phyloP scores from a whole-genome alignment of 2,113 vertebrate genomes.

The Bubalus kerabau region DNA sequence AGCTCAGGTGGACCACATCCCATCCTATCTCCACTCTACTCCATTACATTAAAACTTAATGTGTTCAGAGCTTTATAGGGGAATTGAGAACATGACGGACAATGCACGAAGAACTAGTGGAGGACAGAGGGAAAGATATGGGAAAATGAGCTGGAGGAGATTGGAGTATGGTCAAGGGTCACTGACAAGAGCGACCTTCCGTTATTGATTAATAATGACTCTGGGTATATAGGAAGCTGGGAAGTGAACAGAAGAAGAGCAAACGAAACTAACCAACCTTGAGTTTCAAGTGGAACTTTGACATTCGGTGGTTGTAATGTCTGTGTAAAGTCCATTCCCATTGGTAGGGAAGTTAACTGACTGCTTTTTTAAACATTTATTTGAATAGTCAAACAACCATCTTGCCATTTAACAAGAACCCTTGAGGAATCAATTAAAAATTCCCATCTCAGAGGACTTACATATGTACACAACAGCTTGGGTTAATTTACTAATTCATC shows the following conservation, averaged over 20 bases:
- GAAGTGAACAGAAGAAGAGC: neutral
- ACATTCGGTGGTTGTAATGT: neutral
- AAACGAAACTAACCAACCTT: neutral
- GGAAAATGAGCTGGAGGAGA: neutral
- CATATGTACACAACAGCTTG: conserved; percentile 65
- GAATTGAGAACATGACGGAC: neutral
- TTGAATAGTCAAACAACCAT: conserved; percentile 61
- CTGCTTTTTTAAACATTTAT: conserved; percentile 54
- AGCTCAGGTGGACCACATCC: neutral
- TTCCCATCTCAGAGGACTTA: conserved; percentile 51
- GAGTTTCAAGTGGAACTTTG: neutral
- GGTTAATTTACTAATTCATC: conserved; percentile 71
- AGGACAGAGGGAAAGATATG: neutral
- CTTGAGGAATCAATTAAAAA: conserved; percentile 61
- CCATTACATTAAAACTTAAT: neutral
- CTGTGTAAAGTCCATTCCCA: neutral
- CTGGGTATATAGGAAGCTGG: neutral
- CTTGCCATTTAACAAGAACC: conserved; percentile 67
- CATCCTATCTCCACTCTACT: neutral
- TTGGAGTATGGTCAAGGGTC: fast-evolving
- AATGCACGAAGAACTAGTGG: neutral
- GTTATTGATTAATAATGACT: neutral
- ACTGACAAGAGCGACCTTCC: too few relatives aligned
- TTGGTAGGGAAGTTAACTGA: neutral
- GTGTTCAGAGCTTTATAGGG: neutral